Percentiles rank a stretch among this genome's conserved stretches.
phyloP scores from a whole-genome alignment of 2,113 vertebrate genomes.

The Typhlomys cinereus region DNA sequence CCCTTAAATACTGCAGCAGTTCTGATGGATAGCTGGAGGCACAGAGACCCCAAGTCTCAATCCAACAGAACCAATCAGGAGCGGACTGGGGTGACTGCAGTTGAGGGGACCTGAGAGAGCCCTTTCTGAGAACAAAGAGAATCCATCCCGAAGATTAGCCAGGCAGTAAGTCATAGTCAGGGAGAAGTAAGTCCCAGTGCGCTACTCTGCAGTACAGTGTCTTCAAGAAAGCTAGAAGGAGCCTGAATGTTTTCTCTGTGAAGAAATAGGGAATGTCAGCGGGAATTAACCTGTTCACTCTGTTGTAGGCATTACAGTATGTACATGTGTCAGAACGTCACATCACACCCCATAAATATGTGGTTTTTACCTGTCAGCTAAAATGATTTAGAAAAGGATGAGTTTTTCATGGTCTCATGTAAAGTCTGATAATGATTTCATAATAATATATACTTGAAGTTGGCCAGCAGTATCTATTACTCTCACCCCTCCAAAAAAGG shows the following conservation, averaged over 20 bases:
- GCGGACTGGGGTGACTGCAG: background rate
- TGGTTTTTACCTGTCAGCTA: background rate
- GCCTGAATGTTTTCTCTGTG: background rate
- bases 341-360: background rate
- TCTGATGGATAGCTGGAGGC: background rate
- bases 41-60: background rate
- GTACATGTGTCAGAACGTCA: background rate
- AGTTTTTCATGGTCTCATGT: background rate
- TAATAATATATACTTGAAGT: background rate
- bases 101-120: background rate
- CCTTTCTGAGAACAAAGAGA: background rate
- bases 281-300: background rate
- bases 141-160: background rate
- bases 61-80: background rate
- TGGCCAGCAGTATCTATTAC: background rate
- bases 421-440: background rate
- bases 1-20: background rate
- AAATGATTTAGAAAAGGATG: background rate
- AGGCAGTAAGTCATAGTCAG: background rate
- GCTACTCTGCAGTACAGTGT: too few relatives aligned
- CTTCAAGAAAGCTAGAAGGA: background rate
- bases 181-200: background rate
- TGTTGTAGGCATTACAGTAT: background rate
- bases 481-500: background rate
- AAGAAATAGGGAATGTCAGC: background rate